These are phyloP conservation scores for Leptestheria dahalacensis DNA, from an alignment of 1,140 invertebrate species.

Conservation along the genomic window DNA sequence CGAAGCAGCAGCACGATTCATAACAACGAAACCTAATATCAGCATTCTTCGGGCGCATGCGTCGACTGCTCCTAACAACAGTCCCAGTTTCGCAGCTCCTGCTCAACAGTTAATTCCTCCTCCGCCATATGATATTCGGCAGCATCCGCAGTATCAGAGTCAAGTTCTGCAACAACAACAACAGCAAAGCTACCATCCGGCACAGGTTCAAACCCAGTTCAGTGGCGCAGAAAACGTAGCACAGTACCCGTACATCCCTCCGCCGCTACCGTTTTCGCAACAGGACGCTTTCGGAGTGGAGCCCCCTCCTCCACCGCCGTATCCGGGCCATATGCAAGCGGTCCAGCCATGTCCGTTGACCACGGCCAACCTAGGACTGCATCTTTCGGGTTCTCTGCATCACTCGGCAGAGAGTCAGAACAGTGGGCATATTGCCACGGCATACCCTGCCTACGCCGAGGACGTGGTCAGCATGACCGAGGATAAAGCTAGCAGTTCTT, in stretches of 20 bases:
- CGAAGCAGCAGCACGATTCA: conserved; percentile 24
- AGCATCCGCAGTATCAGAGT: conserved; percentile 26
- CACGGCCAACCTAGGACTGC: conserved; percentile 8
- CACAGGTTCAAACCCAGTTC: conserved; percentile 17
- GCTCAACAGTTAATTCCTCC: conserved; percentile 13
- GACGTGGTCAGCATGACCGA: conserved; percentile 6
- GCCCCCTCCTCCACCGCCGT: conserved; percentile 12
- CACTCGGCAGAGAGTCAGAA: background rate
- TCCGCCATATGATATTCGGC: conserved; percentile 15
- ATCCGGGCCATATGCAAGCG: conserved; percentile 9
- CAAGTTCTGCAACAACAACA: conserved; percentile 35
- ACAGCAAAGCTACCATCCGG: conserved; percentile 16
- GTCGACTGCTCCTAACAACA: conserved; percentile 22
- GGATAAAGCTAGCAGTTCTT: conserved; percentile 4
- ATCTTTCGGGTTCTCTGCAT: background rate
- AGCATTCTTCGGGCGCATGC: conserved; percentile 26
- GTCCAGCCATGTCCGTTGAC: background rate
- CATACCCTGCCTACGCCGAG: conserved; percentile 12
- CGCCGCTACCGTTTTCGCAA: conserved; percentile 20
- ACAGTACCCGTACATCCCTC: conserved; percentile 13
- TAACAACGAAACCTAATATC: conserved; percentile 24
- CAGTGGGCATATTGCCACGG: background rate
- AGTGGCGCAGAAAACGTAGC: background rate
- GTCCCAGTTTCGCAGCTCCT: conserved; percentile 21
- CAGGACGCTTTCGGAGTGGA: conserved; percentile 1